Evolutionary conservation across 2,113 vertebrate species (phyloP).

Genomic region (Osmerus mordax): DNA sequence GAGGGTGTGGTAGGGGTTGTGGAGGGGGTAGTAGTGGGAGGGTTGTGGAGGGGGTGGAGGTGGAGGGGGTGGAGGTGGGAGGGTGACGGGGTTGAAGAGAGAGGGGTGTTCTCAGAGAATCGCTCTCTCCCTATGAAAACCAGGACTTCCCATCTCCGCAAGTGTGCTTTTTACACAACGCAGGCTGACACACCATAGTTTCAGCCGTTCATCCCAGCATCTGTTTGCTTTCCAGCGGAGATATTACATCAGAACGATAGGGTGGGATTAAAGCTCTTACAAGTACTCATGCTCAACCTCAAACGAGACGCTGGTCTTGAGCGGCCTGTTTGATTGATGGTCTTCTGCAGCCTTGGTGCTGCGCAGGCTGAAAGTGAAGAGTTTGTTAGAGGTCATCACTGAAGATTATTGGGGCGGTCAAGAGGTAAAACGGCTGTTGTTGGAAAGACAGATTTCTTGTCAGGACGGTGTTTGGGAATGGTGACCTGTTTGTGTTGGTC

Average conservation of each 20-base stretch:
- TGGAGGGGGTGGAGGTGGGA: too few species aligned
- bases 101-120: neutral
- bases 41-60: too few species aligned
- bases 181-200: slow-evolving; percentile 11
- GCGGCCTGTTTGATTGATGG: slow-evolving; percentile 2
- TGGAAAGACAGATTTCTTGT: neutral
- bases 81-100: neutral
- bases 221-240: neutral
- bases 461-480: neutral
- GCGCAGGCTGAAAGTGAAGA: neutral
- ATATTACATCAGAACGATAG: neutral
- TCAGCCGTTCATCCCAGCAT: neutral
- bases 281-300: neutral
- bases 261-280: neutral
- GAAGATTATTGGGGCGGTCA: neutral
- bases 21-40: too few species aligned
- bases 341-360: neutral
- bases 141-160: slow-evolving; percentile 25
- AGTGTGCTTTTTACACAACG: slow-evolving; percentile 8
- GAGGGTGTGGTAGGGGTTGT: too few species aligned
- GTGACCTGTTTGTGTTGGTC: neutral
- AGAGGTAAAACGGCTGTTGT: neutral
- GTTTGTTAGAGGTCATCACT: slow-evolving; percentile 12
- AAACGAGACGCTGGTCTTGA: neutral
- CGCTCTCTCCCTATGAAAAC: slow-evolving; percentile 12